Evolutionary conservation across 2,888 invertebrate genomes (phyloP), one percentile per base, ranked within the genome.

Genomic region (Gibbula magus): DNA sequence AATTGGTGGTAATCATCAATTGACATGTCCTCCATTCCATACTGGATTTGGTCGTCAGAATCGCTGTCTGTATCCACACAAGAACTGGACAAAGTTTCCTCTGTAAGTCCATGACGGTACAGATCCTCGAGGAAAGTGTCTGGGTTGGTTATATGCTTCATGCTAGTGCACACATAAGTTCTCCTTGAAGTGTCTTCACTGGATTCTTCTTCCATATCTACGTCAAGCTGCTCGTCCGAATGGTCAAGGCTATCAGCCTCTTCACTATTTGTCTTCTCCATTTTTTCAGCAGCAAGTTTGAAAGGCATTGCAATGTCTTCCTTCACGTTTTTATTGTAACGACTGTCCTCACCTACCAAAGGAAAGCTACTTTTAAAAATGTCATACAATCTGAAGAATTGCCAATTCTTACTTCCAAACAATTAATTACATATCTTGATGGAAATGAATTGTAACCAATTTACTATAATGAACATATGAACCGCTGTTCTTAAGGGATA

Each of bases 121-220:
- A 70, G 70, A 20, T 70, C 70, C 13, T 70, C 25, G n/a, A 70
- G 39, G 35, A 70, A 70, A n/a, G 70, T 70, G 16, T 29, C 39
- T 39, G 70, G 70, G 35, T 29, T 70, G 1, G 70, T 70, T 32
- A 70, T 70, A 7, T 70, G 70, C 35, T 70, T 70, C 70, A 70
- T 35, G 70, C 70, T 70, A 20, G 18, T 39, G 18, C 70, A 32
- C 4, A 25, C 35, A 35, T 35, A 70, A 8, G 7, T 70, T 2
- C 8, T 20, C 10, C 70, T 39, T 39, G 29, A n/a, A 16, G 10
- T 70, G 16, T 70, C 35, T 18, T 70, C 70, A 35, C 35, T 35
- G 16, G 29, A 10, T 4, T 35, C 39, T 18, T 35, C 70, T 20
- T 35, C 39, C 20, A 10, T 16, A 1, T 5, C 10, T 10, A 8